Percentiles rank a stretch among this genome's conserved stretches.
phyloP scores from a whole-genome alignment of 2,797 vertebrate genomes.

The Coreius guichenoti region DNA sequence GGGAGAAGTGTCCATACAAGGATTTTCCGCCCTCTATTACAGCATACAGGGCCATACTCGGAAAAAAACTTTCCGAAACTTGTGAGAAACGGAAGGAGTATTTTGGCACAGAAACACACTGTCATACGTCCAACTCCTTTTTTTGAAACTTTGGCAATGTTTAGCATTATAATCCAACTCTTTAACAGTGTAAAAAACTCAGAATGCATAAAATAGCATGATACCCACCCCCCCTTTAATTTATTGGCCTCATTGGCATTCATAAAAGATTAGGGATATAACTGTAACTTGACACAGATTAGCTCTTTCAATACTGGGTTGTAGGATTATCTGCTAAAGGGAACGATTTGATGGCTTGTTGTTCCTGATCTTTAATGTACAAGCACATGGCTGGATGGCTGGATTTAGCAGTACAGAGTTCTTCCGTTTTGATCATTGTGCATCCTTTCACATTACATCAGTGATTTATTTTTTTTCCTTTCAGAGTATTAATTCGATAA shows the following conservation, averaged over 20 bases:
- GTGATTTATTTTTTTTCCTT: conserved; percentile 10
- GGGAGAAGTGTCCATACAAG: too few relatives aligned
- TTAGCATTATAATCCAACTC: too few relatives aligned
- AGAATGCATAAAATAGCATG: too few relatives aligned
- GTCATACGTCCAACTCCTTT: too few relatives aligned
- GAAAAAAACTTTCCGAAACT: too few relatives aligned
- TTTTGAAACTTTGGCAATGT: too few relatives aligned
- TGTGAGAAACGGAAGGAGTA: too few relatives aligned
- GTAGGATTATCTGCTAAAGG: conserved; percentile 28
- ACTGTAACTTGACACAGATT: conserved; percentile 19
- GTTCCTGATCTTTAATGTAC: conserved; percentile 16
- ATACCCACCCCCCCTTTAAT: neutral
- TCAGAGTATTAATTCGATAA: conserved; percentile 19
- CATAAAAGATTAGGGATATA: conserved; percentile 40
- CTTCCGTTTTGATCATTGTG: conserved; percentile 1
- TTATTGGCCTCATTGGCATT: conserved; percentile 36
- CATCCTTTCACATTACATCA: neutral
- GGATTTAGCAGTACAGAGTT: conserved; percentile 11
- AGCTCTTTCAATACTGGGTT: neutral
- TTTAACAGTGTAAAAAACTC: too few relatives aligned
- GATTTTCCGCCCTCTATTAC: too few relatives aligned
- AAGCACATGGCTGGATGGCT: neutral
- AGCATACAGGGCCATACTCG: too few relatives aligned
- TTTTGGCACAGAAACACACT: too few relatives aligned
- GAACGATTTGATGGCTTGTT: conserved; percentile 25